Base-by-base conservation (phyloP, 2,797 vertebrate genomes). In the Sebastes nivosus region DNA sequence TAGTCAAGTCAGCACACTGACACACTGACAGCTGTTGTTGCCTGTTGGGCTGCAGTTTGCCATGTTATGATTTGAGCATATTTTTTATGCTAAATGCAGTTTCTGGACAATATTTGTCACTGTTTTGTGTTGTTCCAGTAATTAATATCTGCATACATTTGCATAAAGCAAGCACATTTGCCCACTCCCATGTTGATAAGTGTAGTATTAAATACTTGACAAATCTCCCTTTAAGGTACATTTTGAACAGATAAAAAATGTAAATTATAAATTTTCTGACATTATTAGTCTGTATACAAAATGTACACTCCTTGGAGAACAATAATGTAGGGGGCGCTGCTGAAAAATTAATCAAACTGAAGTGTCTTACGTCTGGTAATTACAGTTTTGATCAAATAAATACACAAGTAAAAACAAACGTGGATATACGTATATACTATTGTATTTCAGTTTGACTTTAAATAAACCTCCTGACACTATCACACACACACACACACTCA, bases 361-460 rank as follows among this genome's bases (percentile, higher is more conserved):
- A 4, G n/a, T 25, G 3, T 59, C 52, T 34, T 13, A 14, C 63
- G 18, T 27, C 20, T 20, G 2, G 54, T 55, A 50, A 20, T 54
- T 64, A 25, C n/a, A 74, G 30, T 32, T 71, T 67, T 70, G 69
- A 73, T 30, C 63, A 64, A 18, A 24, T 58, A 32, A 8, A 52
- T 6, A 29, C 18, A 24, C 14, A 59, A 64, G 38, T 42, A 16
- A 70, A 52, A 57, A 20, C 27, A 58, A 63, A 66, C 12, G 38
- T 0, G 1, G 16, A 14, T 55, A 10, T 14, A n/a, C 5, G 7
- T 57, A 34, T 55, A 29, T 20, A 22, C 16, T 24, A 27, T 24
- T 34, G 25, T 25, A 67, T 65, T 84, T 70, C 10, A 67, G 55
- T 79, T 72, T 46, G 36, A 61, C 67, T 84, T 87, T 16, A 67